Conservation (phyloP, 2,113 vertebrate genomes). For the Oncorhynchus clarkii region DNA sequence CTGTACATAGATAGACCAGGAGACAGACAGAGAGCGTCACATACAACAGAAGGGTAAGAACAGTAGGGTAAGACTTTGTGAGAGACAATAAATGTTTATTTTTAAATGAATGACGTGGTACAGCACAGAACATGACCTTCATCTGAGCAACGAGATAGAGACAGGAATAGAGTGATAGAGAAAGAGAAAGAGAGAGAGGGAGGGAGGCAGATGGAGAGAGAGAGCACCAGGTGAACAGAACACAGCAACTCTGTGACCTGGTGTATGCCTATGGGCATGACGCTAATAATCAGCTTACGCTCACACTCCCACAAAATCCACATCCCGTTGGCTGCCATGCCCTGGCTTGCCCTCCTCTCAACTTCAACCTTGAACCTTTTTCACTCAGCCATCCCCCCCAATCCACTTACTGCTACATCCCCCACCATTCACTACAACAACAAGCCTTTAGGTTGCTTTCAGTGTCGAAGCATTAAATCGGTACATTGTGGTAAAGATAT, state of each 20-base stretch:
- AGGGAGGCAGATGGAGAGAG: not conserved
- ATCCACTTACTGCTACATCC: not conserved
- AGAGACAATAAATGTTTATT: no score
- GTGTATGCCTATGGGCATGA: not conserved
- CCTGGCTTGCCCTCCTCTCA: not conserved
- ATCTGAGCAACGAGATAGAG: no score
- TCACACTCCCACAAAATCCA: not conserved
- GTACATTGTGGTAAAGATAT: not conserved
- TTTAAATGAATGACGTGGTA: no score
- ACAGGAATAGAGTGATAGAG: no score
- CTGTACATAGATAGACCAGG: not conserved
- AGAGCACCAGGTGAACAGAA: no score
- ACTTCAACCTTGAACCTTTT: not conserved
- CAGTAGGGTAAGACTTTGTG: no score
- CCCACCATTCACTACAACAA: not conserved
- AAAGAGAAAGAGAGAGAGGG: not conserved
- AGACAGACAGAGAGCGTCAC: not conserved
- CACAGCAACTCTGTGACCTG: not conserved
- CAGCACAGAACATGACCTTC: no score
- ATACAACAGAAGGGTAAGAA: no score
- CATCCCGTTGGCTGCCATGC: not conserved
- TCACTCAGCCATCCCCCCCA: not conserved
- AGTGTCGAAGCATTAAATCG: not conserved
- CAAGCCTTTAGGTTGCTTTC: not conserved
- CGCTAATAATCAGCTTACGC: not conserved